Evolutionary conservation across 2,888 invertebrate species (phyloP), one percentile per base, ranked within the genome.

Genomic region (Calameuta pallipes): DNA sequence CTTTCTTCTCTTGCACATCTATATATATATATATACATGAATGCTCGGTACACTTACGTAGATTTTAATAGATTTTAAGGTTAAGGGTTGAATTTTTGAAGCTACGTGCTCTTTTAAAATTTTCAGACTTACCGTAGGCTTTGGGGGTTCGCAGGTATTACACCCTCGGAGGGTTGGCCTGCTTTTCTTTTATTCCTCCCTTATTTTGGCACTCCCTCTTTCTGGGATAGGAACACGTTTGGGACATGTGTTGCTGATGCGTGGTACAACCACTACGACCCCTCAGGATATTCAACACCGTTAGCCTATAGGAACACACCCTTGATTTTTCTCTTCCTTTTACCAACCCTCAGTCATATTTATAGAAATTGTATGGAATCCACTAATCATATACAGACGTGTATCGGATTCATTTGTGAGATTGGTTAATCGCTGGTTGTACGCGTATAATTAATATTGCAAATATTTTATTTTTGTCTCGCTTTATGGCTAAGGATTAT

Each of bases 161-260:
- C 56, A 56, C 9, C 56, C 56, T 56, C 23, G 56, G 56, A 56
- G 56, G 56, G 56, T 56, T 56, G 56, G 56, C 9, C 56, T 56
- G 56, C 56, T 56, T 56, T 23, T 56, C 56, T 56, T 56, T 56
- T 56, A 56, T 56, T 56, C 56, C 56, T 56, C 56, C 56, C 56
- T 56, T 56, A 56, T 56, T 56, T 56, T 56, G 56, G 56, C 56
- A 56, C 56, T 56, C 56, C 56, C 56, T 56, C 23, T 56, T 56
- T 56, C 56, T 56, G 56, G 56, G 56, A 56, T 69, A 70, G 77
- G 77, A 85, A 86, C 86, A 88, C 83, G 85, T 87, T 88, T 81
- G 80, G 80, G 85, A 89, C 89, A 90, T 85, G 89, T 89, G 88
- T 89, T 81, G 81, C 82, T 82, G 82, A 78, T 80, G 75, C 56